These are phyloP conservation scores for Symphodus melops DNA, from an alignment of 2,113 vertebrate species.

Conservation along the genomic window DNA sequence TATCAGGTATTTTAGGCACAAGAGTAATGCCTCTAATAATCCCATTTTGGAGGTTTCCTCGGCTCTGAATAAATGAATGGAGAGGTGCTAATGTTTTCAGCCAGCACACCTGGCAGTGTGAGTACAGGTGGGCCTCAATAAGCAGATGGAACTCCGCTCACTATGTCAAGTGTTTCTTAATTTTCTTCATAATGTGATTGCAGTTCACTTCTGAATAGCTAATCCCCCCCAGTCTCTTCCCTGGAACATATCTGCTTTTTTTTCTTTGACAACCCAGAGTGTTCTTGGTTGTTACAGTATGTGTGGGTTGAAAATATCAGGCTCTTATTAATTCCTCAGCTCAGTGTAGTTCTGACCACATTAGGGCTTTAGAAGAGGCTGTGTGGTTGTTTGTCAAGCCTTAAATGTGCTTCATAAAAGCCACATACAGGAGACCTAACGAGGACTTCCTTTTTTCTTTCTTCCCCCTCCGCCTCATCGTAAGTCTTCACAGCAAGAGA, in stretches of 20 bases:
- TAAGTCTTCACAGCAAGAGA: conserved; percentile 17
- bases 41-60: conserved; percentile 28
- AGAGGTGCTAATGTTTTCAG: conserved; percentile 29
- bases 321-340: conserved; percentile 59
- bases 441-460: conserved; percentile 35
- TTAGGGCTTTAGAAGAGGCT: conserved; percentile 59
- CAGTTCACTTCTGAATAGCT: conserved; percentile 26
- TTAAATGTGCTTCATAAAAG: conserved; percentile 59
- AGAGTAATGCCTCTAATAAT: background rate
- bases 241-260: conserved; percentile 34
- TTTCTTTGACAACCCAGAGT: conserved; percentile 51
- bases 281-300: conserved; percentile 68
- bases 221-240: conserved; percentile 13
- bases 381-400: conserved; percentile 54
- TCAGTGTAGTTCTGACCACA: conserved; percentile 54
- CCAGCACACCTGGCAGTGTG: conserved; percentile 43
- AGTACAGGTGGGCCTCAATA: conserved; percentile 41
- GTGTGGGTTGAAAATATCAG: conserved; percentile 71
- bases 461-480: conserved; percentile 36
- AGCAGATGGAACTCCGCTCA: conserved; percentile 51
- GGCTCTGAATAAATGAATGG: conserved; percentile 27
- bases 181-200: conserved; percentile 32
- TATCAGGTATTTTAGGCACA: conserved; percentile 3
- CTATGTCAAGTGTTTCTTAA: conserved; percentile 55
- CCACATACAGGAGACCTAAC: conserved; percentile 35